A percentile compares a stretch with the other conserved stretches of the same genome.
phyloP scores from a whole-genome alignment of 2,113 vertebrate species.

The Dermatemys mawii region DNA sequence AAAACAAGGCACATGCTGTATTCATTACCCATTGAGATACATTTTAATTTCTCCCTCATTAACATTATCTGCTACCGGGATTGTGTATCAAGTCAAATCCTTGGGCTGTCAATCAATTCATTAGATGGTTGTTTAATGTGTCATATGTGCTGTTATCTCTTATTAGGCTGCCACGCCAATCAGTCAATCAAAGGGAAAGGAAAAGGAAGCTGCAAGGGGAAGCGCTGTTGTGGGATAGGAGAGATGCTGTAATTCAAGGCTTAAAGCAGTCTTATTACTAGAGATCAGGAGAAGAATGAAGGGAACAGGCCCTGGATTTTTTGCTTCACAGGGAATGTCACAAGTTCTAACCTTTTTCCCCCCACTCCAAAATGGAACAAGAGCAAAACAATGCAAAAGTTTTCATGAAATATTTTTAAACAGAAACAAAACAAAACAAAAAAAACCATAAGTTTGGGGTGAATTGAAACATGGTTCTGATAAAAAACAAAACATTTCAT shows the following conservation, averaged over 20 bases:
- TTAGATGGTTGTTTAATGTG: conserved; percentile 65
- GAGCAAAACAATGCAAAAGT: neutral
- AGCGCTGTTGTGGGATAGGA: neutral
- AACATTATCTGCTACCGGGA: conserved; percentile 68
- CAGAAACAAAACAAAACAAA: too few relatives aligned
- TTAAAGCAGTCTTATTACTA: neutral
- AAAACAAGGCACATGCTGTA: conserved; percentile 71
- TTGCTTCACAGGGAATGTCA: neutral
- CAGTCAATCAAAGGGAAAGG: conserved; percentile 71
- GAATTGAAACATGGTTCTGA: neutral
- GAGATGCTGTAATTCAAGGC: neutral
- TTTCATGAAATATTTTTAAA: neutral
- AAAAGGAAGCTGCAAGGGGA: conserved; percentile 25
- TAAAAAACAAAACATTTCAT: neutral
- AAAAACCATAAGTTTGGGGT: neutral
- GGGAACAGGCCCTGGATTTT: neutral
- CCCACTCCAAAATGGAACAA: neutral
- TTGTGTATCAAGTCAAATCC: conserved; percentile 71
- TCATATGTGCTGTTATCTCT: conserved; percentile 76
- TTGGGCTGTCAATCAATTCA: conserved; percentile 76
- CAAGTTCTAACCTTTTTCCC: neutral
- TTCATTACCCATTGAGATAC: conserved; percentile 77
- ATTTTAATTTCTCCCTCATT: conserved; percentile 80
- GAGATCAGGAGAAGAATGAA: too few relatives aligned
- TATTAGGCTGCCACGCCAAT: conserved; percentile 69